Conservation (phyloP, 2,113 vertebrate species). For the Hassar affinis region DNA sequence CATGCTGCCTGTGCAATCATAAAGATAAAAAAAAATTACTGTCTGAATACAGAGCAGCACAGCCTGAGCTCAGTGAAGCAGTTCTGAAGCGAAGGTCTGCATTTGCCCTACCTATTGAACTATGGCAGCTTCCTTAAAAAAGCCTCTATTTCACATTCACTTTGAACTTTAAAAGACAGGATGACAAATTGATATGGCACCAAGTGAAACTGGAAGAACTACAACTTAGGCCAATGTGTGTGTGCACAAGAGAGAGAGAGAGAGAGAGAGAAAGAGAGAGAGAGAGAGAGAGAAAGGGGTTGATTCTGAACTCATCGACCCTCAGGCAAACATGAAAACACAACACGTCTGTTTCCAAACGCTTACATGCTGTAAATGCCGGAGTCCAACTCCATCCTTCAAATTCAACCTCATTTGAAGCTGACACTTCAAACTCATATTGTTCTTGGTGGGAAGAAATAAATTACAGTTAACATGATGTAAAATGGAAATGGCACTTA, state of each 20-base stretch:
- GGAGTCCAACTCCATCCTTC: neutral
- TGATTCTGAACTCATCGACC: constrained; percentile 35
- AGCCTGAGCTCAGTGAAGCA: neutral
- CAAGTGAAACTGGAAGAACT: constrained; percentile 26
- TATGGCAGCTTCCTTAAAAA: constrained; percentile 25
- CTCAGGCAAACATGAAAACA: constrained; percentile 15
- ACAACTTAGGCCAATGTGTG: constrained; percentile 10
- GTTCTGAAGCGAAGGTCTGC: neutral
- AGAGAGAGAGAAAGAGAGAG: neutral
- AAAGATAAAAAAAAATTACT: too few relatives aligned
- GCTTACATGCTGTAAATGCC: neutral
- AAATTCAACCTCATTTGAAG: neutral
- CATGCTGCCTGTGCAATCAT: too few relatives aligned
- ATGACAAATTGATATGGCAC: constrained; percentile 45
- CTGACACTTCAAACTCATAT: neutral
- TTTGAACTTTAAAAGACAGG: constrained; percentile 31
- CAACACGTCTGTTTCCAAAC: constrained; percentile 20
- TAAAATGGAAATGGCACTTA: neutral
- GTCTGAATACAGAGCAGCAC: constrained; percentile 2
- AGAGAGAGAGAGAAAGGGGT: neutral
- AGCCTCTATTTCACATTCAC: constrained; percentile 25
- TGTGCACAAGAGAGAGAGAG: neutral
- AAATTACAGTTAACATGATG: neutral
- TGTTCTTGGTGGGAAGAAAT: neutral
- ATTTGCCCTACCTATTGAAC: constrained; percentile 20